phyloP scores from a whole-genome alignment of 1,140 invertebrate species.

The Eupristina koningsbergeri region DNA sequence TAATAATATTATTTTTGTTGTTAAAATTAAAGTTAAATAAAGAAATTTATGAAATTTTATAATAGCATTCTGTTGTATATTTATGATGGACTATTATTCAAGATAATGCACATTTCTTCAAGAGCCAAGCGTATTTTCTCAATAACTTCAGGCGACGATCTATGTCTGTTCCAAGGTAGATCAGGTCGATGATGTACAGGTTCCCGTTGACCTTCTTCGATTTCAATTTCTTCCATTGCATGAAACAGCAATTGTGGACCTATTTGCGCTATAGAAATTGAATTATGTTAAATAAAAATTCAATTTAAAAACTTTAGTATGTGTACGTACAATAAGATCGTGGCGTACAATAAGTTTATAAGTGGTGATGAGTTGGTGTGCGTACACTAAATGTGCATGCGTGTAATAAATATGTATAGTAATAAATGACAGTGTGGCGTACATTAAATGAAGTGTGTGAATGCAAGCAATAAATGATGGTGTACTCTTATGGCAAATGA shows the following conservation, averaged over 20 bases:
- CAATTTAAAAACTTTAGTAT: no score
- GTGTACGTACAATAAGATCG: no score
- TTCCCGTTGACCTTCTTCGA: conserved; percentile 34
- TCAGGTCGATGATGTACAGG: conserved; percentile 62
- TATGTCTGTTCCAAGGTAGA: conserved; percentile 55
- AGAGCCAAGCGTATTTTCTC: conserved; percentile 58
- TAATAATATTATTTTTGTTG: neutral
- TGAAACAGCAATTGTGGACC: conserved; percentile 54
- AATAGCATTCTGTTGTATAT: no score
- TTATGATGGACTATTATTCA: no score
- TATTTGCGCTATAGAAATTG: conserved; percentile 53
- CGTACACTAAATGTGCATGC: no score
- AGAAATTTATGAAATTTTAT: neutral
- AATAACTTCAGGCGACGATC: conserved; percentile 61
- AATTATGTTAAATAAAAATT: neutral
- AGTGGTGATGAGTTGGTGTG: no score
- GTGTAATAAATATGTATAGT: no score
- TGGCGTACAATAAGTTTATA: no score
- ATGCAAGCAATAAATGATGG: no score
- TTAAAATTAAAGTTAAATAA: neutral
- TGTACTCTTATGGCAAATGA: no score
- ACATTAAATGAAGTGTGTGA: no score
- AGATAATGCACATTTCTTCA: conserved; percentile 56
- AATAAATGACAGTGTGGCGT: no score
- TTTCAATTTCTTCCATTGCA: conserved; percentile 29